Base-by-base conservation (phyloP, 2,113 vertebrate genomes). In the Ceyx cyanopectus region DNA sequence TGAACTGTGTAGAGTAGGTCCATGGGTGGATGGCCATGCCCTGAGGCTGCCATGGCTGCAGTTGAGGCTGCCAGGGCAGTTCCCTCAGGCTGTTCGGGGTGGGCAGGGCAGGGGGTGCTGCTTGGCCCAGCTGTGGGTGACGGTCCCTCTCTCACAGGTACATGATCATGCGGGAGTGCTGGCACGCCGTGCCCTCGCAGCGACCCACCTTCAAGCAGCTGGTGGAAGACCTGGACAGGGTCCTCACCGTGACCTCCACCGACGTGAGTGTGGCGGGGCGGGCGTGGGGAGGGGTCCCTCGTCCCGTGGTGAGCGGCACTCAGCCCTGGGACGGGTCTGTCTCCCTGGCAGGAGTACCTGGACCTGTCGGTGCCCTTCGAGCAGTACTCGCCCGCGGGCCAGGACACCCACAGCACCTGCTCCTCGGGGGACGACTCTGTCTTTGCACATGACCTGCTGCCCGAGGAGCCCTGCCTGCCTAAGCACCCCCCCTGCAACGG, bases 81-180 rank as follows among this genome's bases (percentile, higher is more conserved):
- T 56, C 29, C 43, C 29, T 48, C 15, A 18, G 21, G 40, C 1
- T 0, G 1, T 81, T 43, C 63, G 41, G 61, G n/a, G 37, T 26
- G 32, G 54, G 46, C 40, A 53, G 56, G 56, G 9, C 2, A 0
- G 69, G 15, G 67, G 6, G 10, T 12, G 20, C 30, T 2, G 0
- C n/a, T 37, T 23, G 30, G 11, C 22, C 48, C 6, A 20, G 19
- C 41, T 18, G 4, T 1, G 1, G 7, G 27, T 82, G 67, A 76
- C 5, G 1, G 13, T 70, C 10, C 17, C 9, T 46, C 45, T 70
- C 29, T 1, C 3, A 11, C 97, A 99, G 99, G 97, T 99, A 99
- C 97, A 99, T 99, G 99, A 99, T 99, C 96, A 99, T 99, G 99
- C 97, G 99, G 43, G 99, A 99, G 95, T 99, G 99, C 91, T 99